Evolutionary conservation across 2,888 invertebrate species (phyloP), one percentile per base, ranked within the genome.

Genomic region (Apodemia mormo): DNA sequence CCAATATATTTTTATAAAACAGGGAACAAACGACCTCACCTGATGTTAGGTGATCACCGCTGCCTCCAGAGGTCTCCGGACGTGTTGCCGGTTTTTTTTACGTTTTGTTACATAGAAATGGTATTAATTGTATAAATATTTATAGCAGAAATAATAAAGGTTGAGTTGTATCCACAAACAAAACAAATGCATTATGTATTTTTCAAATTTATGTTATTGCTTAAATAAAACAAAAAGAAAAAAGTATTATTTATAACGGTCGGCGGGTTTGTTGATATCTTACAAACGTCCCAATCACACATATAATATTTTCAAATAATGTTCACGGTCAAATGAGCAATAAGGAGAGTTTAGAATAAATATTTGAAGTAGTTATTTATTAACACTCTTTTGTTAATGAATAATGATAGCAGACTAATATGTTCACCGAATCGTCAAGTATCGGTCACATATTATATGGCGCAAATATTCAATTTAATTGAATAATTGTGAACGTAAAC

Each of bases 231-330:
- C 12, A 58, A 30, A 29, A 58, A 29, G 30, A 30, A 8, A 54
- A 12, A 30, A 1, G 8, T 12, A 30, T 7, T 40, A 40, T 58
- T 58, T 10, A 73, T 77, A 72, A 84, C 86, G 87, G 86, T 84
- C 85, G 87, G 89, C 90, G 89, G 89, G 90, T 89, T 89, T 87
- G 88, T 80, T 77, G 77, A 75, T 76, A 78, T 81, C 87, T 82
- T 75, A 73, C 90, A 87, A 75, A 73, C 88, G 71, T 85, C 86
- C 79, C 89, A 83, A 70, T 79, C 90, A 86, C 81, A 80, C 85
- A 81, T 79, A 84, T 80, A 83, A 82, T 80, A 82, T 80, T 82
- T 85, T 82, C 83, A 81, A 82, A 85, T 84, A 85, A 85, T 85
- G 86, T 80, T 84, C 81, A 88, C 85, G 84, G 83, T 84, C 80